Evolutionary conservation across 2,888 invertebrate genomes (phyloP), one percentile per base, ranked within the genome.

Genomic region (Atherix ibis): DNA sequence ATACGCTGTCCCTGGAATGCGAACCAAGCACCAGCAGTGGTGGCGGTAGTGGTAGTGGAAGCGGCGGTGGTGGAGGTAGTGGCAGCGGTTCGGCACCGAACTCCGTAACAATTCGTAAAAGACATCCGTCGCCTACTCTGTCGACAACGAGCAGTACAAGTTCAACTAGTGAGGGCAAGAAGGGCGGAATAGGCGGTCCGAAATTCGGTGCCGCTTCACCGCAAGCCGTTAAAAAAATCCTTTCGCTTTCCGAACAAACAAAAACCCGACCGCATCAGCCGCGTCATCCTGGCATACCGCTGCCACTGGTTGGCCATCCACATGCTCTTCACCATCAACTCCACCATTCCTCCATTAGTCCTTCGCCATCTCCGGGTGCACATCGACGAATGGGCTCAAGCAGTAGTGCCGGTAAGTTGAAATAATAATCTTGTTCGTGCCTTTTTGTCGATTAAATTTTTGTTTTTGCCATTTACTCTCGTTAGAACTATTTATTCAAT

Each of bases 211-310:
- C 94, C 26, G 92, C 92, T 26, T 94, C 94, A 10, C 97, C 97
- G 14, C 94, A 95, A 62, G 91, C 95, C 6, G 91, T 97, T 13
- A 75, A 92, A 49, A 98, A 98, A 60, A 73, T 98, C 56, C 66
- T 98, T 46, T 81, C 94, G 5, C 67, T 98, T 18, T 83, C 88
- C 9, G 87, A 88, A 54, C 80, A 81, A 10, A 79, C 76, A 33
- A 89, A 89, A 61, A 83, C 88, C 8, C 70, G 87, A 34, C 88
- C 84, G 5, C 84, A 87, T 52, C 85, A 88, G 53, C 85, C 89
- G 2, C 71, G 84, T 32, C 73, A 75, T 48, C 60, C 62, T n/a
- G 58, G 58, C 26, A 53, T 59, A 24, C 57, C 77, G 4, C 75
- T 79, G 24, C 73, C 80, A 18, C 69, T 74, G 35, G 49, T 63